These are phyloP conservation scores for Mesembrinibis cayennensis DNA, from an alignment of 2,113 vertebrate species.

Conservation along the genomic window DNA sequence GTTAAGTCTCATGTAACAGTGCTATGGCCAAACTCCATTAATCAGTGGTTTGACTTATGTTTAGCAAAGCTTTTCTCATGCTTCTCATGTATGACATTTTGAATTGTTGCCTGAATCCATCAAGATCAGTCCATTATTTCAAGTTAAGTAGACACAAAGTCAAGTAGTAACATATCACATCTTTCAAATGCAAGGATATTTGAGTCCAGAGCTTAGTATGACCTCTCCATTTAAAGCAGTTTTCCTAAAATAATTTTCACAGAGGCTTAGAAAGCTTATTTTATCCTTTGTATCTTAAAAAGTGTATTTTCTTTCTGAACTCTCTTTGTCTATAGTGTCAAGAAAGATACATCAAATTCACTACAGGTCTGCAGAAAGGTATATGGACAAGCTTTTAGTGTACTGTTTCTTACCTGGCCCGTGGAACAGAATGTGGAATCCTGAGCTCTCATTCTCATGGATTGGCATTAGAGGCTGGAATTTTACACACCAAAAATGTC, in stretches of 20 bases:
- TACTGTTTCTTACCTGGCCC: background rate
- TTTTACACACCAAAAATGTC: background rate
- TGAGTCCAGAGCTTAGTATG: background rate
- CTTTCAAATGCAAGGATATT: background rate
- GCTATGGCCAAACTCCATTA: background rate
- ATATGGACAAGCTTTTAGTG: background rate
- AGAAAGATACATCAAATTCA: background rate
- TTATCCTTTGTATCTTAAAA: background rate
- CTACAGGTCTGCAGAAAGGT: background rate
- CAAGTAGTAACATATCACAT: background rate
- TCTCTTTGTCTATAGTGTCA: background rate
- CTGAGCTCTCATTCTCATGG: background rate
- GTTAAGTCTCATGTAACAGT: background rate
- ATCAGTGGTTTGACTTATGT: background rate
- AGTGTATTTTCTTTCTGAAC: background rate
- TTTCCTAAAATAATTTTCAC: background rate
- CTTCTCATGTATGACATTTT: background rate
- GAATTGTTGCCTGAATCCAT: background rate
- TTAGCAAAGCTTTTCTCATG: background rate
- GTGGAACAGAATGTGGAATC: background rate
- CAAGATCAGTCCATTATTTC: background rate
- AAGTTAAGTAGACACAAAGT: background rate
- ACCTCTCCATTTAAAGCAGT: background rate
- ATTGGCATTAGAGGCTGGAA: background rate
- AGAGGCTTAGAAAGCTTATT: fast-evolving